A percentile compares a stretch with the other conserved stretches of the same genome.
Conservation (phyloP, 2,888 invertebrate genomes). For the Asteroscopus sphinx region DNA sequence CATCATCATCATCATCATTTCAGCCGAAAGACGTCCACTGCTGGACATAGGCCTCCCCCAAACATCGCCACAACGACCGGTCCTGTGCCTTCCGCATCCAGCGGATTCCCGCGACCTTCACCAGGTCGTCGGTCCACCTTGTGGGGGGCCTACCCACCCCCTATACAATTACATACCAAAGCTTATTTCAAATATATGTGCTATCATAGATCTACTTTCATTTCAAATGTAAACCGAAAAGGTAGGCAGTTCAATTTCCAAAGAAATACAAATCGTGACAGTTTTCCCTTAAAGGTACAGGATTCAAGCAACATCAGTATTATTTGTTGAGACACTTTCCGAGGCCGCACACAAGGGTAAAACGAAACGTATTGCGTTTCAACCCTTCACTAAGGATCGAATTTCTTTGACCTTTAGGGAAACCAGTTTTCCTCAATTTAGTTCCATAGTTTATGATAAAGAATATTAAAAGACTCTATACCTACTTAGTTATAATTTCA, state of each 20-base stretch:
- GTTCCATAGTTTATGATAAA: background rate
- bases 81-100: no score
- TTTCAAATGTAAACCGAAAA: background rate
- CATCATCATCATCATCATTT: no score
- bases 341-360: conserved; percentile 19
- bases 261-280: background rate
- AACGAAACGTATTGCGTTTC: conserved; percentile 34
- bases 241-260: background rate
- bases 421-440: conserved; percentile 5
- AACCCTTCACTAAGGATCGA: conserved; percentile 11
- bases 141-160: no score
- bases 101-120: no score
- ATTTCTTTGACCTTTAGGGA: conserved; percentile 9
- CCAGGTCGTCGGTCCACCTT: no score
- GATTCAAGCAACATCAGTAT: conserved; percentile 10
- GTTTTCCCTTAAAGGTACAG: conserved; percentile 6
- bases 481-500: no score
- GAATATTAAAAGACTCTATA: background rate
- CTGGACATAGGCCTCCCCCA: no score
- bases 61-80: no score
- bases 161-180: no score
- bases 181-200: no score
- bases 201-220: no score
- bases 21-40: no score
- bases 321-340: conserved; percentile 35